These are phyloP conservation scores for Nebria ingens DNA, from an alignment of 1,140 invertebrate species.

Conservation along the genomic window DNA sequence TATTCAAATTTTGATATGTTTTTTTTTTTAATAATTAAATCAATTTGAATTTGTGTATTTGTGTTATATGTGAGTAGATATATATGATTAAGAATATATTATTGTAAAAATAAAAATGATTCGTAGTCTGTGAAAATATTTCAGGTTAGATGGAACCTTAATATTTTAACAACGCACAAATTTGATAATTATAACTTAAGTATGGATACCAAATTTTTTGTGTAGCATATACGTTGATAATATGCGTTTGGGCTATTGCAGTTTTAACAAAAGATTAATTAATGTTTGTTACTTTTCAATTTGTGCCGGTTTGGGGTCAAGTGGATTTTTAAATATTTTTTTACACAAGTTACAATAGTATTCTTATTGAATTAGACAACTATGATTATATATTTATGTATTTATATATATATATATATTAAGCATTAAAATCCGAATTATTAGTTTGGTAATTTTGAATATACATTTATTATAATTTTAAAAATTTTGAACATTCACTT, in stretches of 20 bases:
- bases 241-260: constrained; percentile 34
- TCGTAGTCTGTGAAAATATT: background rate
- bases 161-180: background rate
- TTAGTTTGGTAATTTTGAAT: too few species aligned
- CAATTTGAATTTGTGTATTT: background rate
- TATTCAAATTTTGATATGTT: background rate
- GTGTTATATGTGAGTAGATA: background rate
- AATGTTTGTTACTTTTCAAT: background rate
- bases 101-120: constrained; percentile 4
- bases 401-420: background rate
- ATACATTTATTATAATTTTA: too few species aligned
- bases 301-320: background rate
- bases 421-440: background rate
- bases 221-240: constrained; percentile 25
- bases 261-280: constrained; percentile 13
- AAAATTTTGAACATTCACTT: too few species aligned
- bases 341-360: background rate
- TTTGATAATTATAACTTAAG: background rate
- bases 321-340: background rate
- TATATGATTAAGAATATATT: constrained; percentile 6
- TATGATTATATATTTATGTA: background rate
- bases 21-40: background rate
- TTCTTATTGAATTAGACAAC: background rate
- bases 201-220: constrained; percentile 21
- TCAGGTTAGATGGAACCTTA: background rate